Percentiles rank a stretch among this genome's conserved stretches.
Evolutionary conservation across 2,888 invertebrate species (phyloP).

Genomic region (Apocheima hispidaria): DNA sequence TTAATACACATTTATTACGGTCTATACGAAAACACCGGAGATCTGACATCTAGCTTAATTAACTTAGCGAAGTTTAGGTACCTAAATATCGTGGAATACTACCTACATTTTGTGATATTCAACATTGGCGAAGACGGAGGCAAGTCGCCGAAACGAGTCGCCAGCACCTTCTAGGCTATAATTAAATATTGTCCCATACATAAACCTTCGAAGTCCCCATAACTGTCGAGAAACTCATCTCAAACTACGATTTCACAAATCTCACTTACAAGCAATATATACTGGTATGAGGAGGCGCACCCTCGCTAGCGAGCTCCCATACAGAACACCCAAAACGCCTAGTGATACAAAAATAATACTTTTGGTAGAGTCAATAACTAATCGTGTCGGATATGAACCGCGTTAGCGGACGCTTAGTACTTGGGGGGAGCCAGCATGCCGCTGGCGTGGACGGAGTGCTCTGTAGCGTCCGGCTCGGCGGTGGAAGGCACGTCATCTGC

Average conservation of each 20-base stretch:
- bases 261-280: slow-evolving; percentile 64
- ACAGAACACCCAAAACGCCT: slow-evolving; percentile 63
- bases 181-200: slow-evolving; percentile 68
- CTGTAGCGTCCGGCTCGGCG: slow-evolving; percentile 87
- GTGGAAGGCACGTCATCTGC: slow-evolving; percentile 84
- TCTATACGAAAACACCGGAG: slow-evolving; percentile 78
- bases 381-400: slow-evolving; percentile 57
- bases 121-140: slow-evolving; percentile 77
- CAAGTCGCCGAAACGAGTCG: slow-evolving; percentile 80
- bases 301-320: slow-evolving; percentile 67
- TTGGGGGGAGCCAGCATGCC: slow-evolving; percentile 84
- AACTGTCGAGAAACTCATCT: slow-evolving; percentile 59
- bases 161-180: slow-evolving; percentile 78
- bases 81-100: slow-evolving; percentile 70
- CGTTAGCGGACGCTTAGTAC: slow-evolving; percentile 71
- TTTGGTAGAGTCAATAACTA: slow-evolving; percentile 79
- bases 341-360: slow-evolving; percentile 78
- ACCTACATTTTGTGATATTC: slow-evolving; percentile 70
- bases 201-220: slow-evolving; percentile 71
- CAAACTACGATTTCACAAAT: slow-evolving; percentile 62
- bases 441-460: slow-evolving; percentile 84
- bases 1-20: slow-evolving; percentile 74
- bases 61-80: slow-evolving; percentile 72
- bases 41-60: slow-evolving; percentile 72
- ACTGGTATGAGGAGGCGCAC: slow-evolving; percentile 58